These are phyloP conservation scores for Sceloporus undulatus DNA, from an alignment of 2,113 vertebrate genomes.

Conservation along the genomic window DNA sequence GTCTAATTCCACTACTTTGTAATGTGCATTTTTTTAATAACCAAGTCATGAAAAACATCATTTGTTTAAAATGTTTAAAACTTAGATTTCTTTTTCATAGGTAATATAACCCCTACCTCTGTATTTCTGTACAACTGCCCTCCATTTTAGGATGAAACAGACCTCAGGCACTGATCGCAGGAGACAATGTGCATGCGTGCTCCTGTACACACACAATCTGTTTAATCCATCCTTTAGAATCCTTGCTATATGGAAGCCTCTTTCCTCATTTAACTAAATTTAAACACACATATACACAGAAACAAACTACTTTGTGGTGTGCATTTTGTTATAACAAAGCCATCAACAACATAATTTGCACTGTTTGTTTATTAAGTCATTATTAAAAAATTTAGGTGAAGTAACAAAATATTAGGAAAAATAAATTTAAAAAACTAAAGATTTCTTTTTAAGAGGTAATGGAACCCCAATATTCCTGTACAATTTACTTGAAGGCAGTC, in stretches of 20 bases:
- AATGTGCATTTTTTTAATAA: too few species aligned
- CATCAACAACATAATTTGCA: neutral
- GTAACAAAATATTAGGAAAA: neutral
- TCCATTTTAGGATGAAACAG: neutral
- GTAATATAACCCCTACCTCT: too few species aligned
- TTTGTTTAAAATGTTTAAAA: too few species aligned
- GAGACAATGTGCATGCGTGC: neutral
- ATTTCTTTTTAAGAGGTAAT: slow-evolving; percentile 35
- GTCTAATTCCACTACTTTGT: neutral
- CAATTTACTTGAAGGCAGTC: slow-evolving; percentile 62
- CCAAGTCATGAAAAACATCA: too few species aligned
- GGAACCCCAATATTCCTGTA: slow-evolving; percentile 48
- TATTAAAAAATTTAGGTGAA: neutral
- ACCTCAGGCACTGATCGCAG: neutral
- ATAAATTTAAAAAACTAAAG: neutral
- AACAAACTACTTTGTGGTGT: neutral
- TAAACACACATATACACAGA: too few species aligned
- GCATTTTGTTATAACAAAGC: neutral
- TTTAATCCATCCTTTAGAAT: neutral
- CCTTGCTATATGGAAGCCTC: neutral
- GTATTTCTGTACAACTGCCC: neutral
- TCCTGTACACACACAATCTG: neutral
- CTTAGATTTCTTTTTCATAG: too few species aligned
- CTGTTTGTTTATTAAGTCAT: slow-evolving; percentile 13
- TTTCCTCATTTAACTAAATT: neutral